A percentile compares a stretch with the other conserved stretches of the same genome.
These are phyloP conservation scores for Acholoe squamosa DNA, from an alignment of 2,888 invertebrate species.

Conservation along the genomic window DNA sequence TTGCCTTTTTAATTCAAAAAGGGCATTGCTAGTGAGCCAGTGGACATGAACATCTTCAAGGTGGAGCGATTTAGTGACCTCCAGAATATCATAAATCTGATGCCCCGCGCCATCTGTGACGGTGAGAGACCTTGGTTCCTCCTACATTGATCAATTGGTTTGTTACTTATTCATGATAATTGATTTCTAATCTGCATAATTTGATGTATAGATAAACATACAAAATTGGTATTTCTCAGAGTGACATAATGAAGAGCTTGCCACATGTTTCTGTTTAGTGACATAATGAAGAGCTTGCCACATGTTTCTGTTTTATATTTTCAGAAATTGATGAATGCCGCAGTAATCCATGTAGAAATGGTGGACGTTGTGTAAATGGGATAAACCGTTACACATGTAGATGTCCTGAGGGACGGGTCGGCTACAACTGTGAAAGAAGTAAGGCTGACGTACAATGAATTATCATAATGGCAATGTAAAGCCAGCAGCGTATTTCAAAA, in stretches of 20 bases:
- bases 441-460: not conserved
- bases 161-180: too few species aligned
- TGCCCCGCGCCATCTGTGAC: slow-evolving; percentile 64
- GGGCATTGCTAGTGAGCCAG: slow-evolving; percentile 63
- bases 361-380: slow-evolving; percentile 78
- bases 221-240: too few species aligned
- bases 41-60: slow-evolving; percentile 52
- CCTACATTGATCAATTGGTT: too few species aligned
- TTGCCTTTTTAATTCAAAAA: too few species aligned
- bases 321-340: slow-evolving; percentile 53
- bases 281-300: not conserved
- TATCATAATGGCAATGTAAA: too few species aligned
- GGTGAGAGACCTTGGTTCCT: too few species aligned
- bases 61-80: slow-evolving; percentile 64
- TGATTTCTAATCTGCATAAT: too few species aligned
- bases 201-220: too few species aligned
- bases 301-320: not conserved
- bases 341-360: slow-evolving; percentile 61
- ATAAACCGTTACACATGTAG: slow-evolving; percentile 78
- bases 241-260: not conserved
- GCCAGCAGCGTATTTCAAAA: too few species aligned
- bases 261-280: not conserved
- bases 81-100: slow-evolving; percentile 3
- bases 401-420: slow-evolving; percentile 79
- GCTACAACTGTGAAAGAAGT: slow-evolving; percentile 70